phyloP scores from a whole-genome alignment of 2,113 vertebrate genomes.

The Tachysurus fulvidraco region DNA sequence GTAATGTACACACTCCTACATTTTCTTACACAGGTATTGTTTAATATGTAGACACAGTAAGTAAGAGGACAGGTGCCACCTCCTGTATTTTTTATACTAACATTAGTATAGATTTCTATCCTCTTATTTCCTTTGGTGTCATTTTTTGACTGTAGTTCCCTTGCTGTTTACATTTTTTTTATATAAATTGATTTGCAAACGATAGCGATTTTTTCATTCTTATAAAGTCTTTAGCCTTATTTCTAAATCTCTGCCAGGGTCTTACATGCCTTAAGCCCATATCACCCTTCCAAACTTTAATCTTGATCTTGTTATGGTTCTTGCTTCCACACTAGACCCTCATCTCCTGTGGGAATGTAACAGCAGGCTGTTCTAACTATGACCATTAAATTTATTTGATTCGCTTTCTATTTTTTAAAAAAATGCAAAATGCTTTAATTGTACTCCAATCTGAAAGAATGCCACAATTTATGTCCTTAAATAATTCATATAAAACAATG shows the following conservation, averaged over 20 bases:
- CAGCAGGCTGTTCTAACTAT: not conserved
- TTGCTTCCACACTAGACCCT: not conserved
- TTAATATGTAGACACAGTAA: not conserved
- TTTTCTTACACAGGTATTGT: not conserved
- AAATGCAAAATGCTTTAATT: not conserved
- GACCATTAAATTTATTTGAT: not conserved
- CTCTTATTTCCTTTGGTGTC: not conserved
- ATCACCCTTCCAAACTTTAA: not conserved
- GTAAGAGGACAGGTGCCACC: not conserved
- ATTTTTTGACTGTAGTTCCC: not conserved
- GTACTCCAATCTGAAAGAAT: not conserved
- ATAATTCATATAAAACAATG: not conserved
- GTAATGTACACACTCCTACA: not conserved
- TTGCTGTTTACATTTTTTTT: not conserved
- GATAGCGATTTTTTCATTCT: not conserved
- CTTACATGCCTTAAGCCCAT: not conserved
- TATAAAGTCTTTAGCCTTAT: not conserved
- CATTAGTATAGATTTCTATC: not conserved
- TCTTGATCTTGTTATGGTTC: constrained; percentile 8
- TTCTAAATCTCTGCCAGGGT: not conserved
- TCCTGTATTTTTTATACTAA: not conserved
- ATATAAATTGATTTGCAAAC: not conserved
- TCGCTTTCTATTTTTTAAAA: not conserved
- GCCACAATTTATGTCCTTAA: not conserved
- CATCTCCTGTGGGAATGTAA: not conserved